Evolutionary conservation across 2,113 vertebrate species (phyloP).

Genomic region (Tragelaphus buxtoni): DNA sequence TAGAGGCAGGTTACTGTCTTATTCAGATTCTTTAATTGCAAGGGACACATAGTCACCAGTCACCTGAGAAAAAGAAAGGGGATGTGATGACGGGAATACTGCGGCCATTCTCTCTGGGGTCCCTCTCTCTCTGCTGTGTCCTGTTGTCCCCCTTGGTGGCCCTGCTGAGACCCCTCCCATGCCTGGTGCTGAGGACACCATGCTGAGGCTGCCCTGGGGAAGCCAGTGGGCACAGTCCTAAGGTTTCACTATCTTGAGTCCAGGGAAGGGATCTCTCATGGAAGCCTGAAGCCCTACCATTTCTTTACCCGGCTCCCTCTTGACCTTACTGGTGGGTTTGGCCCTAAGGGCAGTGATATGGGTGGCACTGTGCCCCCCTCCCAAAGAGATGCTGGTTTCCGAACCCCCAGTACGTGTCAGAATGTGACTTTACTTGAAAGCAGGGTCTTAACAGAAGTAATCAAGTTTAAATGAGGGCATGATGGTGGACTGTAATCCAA

Average conservation of each 20-base stretch:
- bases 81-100: fast-evolving
- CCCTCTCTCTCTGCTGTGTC: too few species aligned
- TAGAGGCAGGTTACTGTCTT: not conserved
- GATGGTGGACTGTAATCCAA: not conserved
- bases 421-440: not conserved
- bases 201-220: not conserved
- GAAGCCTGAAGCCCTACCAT: fast-evolving
- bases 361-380: not conserved
- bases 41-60: not conserved
- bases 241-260: not conserved
- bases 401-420: not conserved
- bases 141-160: not conserved
- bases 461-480: not conserved
- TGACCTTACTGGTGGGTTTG: not conserved
- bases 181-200: too few species aligned
- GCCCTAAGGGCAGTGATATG: not conserved
- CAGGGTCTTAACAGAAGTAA: not conserved
- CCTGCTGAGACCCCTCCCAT: not conserved
- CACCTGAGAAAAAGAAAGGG: not conserved
- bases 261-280: fast-evolving
- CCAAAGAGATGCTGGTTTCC: not conserved
- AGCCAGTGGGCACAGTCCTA: not conserved
- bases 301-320: not conserved
- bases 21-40: not conserved
- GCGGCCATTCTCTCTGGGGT: too few species aligned